Percentiles rank a stretch among this genome's conserved stretches.
Conservation (phyloP, 35 echinoderm and acorn worm species). For the Lytechinus variegatus region DNA sequence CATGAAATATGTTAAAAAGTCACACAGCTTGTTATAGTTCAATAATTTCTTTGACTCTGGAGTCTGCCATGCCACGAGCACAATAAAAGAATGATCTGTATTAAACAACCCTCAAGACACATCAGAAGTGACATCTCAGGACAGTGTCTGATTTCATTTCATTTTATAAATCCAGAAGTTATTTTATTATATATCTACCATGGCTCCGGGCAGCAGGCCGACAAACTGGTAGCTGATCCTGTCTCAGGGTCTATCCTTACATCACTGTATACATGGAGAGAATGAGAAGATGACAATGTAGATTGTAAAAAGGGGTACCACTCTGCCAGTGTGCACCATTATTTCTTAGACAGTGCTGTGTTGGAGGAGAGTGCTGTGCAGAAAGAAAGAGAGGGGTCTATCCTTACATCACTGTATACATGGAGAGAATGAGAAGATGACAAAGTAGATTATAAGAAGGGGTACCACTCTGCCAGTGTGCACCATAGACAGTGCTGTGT, state of each 20-base stretch:
- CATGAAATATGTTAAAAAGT: no score
- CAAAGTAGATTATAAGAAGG: constrained; percentile 24
- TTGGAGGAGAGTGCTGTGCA: background rate
- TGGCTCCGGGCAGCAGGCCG: background rate
- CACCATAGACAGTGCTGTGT: constrained; percentile 48
- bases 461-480: background rate
- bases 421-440: constrained; percentile 30
- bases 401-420: constrained; percentile 8
- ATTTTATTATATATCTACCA: no score
- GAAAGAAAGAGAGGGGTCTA: background rate
- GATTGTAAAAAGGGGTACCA: constrained; percentile 17
- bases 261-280: constrained; percentile 4
- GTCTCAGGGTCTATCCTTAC: background rate
- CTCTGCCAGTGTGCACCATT: background rate
- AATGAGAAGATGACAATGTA: constrained; percentile 33
- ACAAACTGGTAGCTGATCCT: background rate
- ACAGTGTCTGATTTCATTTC: background rate
- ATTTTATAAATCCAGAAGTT: no score
- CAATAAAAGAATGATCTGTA: no score
- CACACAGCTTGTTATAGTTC: no score
- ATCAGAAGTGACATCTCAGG: background rate
- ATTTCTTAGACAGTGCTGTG: constrained; percentile 50
- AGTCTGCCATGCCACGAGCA: no score
- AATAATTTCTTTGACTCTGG: no score
- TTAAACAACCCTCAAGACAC: no score